A percentile compares a stretch with the other conserved stretches of the same genome.
Conservation (phyloP, 2,888 invertebrate genomes). For the Eulithis testata region DNA sequence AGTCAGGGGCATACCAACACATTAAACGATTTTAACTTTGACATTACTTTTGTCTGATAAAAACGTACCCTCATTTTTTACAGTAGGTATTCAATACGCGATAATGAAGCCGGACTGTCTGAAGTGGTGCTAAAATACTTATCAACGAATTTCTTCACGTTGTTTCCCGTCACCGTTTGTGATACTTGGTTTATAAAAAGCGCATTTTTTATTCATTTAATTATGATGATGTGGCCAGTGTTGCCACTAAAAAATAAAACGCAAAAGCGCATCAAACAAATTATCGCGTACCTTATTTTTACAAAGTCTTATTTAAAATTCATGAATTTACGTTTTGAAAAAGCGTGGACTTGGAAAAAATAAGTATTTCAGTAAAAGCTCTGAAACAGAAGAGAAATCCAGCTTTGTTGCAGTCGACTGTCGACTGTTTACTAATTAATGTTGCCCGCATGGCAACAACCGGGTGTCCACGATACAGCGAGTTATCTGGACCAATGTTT, state of each 20-base stretch:
- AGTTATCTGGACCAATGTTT: conserved; percentile 9
- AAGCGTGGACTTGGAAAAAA: conserved; percentile 53
- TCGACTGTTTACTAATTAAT: conserved; percentile 80
- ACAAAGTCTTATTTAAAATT: conserved; percentile 50
- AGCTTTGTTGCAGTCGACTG: conserved; percentile 71
- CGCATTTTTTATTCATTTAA: no score
- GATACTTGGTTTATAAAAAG: no score
- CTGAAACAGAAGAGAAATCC: conserved; percentile 64
- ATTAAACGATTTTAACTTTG: no score
- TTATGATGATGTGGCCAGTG: not conserved
- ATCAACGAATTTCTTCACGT: no score
- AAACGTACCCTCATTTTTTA: no score
- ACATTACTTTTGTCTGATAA: no score
- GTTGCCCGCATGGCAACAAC: conserved; percentile 72
- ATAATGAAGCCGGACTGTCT: no score
- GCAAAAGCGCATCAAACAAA: conserved; percentile 35
- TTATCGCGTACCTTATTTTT: conserved; percentile 47
- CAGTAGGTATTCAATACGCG: no score
- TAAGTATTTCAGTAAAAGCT: conserved; percentile 46
- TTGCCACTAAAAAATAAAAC: not conserved
- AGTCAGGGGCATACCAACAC: no score
- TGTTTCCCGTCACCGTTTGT: no score
- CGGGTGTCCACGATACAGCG: conserved; percentile 45
- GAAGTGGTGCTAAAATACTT: no score
- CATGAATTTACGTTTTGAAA: conserved; percentile 56